Evolutionary conservation across 2,797 vertebrate genomes (phyloP).

Genomic region (Coccyzus lansbergi): DNA sequence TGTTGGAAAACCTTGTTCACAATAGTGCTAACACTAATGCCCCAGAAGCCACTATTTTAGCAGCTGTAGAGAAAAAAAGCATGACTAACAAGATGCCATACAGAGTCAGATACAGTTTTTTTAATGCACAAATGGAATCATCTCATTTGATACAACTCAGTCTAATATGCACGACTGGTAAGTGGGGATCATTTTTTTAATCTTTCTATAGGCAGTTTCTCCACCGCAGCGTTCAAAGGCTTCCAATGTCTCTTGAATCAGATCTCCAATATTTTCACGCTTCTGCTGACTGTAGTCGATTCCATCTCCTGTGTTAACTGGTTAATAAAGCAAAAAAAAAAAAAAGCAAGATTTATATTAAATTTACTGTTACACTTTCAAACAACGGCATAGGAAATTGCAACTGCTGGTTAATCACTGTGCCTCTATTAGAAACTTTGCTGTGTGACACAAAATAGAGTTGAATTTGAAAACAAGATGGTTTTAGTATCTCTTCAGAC

Average conservation of each 20-base stretch:
- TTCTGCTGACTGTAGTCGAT: conserved; percentile 92
- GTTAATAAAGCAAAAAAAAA: conserved; percentile 44
- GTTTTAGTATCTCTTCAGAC: background rate
- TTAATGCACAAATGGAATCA: conserved; percentile 26
- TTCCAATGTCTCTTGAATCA: conserved; percentile 93
- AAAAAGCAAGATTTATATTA: background rate
- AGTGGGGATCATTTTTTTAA: conserved; percentile 85
- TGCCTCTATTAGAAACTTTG: background rate
- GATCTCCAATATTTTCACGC: conserved; percentile 88
- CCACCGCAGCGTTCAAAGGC: conserved; percentile 88
- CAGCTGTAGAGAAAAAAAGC: conserved; percentile 75
- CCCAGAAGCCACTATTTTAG: conserved; percentile 72
- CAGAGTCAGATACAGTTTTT: conserved; percentile 37
- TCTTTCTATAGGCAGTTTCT: conserved; percentile 81
- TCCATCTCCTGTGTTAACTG: conserved; percentile 89
- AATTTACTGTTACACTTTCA: background rate
- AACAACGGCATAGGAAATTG: background rate
- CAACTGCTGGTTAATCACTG: background rate
- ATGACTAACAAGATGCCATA: conserved; percentile 64
- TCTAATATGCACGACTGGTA: conserved; percentile 81
- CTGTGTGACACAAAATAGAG: background rate
- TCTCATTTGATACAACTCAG: conserved; percentile 33
- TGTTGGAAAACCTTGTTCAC: conserved; percentile 81
- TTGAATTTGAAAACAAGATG: background rate
- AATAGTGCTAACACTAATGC: conserved; percentile 76